phyloP scores from a whole-genome alignment of 2,113 vertebrate genomes.

The Salvator merianae region DNA sequence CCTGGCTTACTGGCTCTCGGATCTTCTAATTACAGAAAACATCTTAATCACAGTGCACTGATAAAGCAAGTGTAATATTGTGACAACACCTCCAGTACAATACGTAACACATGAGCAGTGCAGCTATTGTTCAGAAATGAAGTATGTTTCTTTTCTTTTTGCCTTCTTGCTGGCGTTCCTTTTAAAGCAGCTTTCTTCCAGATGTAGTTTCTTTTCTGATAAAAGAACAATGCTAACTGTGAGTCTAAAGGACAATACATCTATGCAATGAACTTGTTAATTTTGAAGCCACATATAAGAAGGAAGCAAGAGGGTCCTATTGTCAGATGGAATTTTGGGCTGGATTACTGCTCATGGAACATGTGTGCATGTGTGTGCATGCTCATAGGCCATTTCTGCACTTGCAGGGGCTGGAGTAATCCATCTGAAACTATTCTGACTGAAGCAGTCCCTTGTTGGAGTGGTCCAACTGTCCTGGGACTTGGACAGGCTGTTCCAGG shows the following conservation, averaged over 20 bases:
- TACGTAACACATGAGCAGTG: conserved; percentile 50
- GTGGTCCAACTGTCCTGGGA: too few relatives aligned
- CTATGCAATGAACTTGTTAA: neutral
- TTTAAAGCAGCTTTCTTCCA: neutral
- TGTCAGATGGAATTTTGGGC: neutral
- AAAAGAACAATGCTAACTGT: neutral
- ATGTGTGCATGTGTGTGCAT: neutral
- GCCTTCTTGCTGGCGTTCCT: neutral
- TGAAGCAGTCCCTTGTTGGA: too few relatives aligned
- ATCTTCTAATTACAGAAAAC: conserved; percentile 62
- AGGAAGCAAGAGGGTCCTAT: neutral
- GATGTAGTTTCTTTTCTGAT: conserved; percentile 16
- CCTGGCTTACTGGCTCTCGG: conserved; percentile 63
- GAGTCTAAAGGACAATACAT: neutral
- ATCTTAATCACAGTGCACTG: conserved; percentile 65
- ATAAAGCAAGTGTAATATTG: conserved; percentile 65
- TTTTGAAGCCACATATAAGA: neutral
- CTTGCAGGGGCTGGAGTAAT: too few relatives aligned
- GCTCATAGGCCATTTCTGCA: too few relatives aligned
- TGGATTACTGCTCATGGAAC: neutral
- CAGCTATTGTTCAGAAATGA: conserved; percentile 17
- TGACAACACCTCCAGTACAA: conserved; percentile 65
- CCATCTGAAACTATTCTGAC: too few relatives aligned
- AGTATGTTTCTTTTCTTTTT: conserved; percentile 28
- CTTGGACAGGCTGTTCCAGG: too few relatives aligned